Evolutionary conservation across 2,888 invertebrate species (phyloP), one percentile per base, ranked within the genome.

Genomic region (Syritta pipiens): DNA sequence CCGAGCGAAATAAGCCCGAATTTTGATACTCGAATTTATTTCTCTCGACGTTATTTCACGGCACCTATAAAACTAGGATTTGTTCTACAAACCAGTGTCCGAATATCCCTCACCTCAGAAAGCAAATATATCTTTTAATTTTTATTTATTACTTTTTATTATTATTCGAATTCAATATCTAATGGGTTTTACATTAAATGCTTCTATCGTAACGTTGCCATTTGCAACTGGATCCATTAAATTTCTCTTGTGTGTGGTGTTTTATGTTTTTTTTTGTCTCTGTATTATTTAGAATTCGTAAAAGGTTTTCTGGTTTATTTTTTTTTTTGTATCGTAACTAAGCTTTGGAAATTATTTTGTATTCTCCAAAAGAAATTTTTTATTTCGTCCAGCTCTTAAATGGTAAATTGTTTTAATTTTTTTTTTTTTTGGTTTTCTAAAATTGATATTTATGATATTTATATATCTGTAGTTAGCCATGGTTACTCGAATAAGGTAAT

Each of bases 121-220:
- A 7, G 24, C 5, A 9, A 32, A 17, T 6, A n/a, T 5, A 14
- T 30, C 5, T 7, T n/a, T n/a, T 32, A 12, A 7, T 17, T 40
- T 48, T 67, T 53, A 17, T 55, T 67, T 42, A 44, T 79, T 51
- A 35, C 9, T 28, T 55, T 72, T 74, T 67, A 63, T 69, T 79
- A 67, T 79, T 74, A 74, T 55, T 68, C 62, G 74, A 74, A 79
- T 72, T 62, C 62, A 79, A 79, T 74, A 79, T 74, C 67, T 79
- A 79, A 79, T 68, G 49, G n/a, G 49, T 53, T 79, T 79, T 79
- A 79, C 79, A 79, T 62, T 68, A 68, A 79, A 74, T 74, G 74
- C 79, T 62, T 51, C 42, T 42, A 77, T 67, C 60, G 60, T 53
- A 71, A 48, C 53, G 35, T 55, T 60, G 60, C 60, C 17, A 19